Evolutionary conservation across 1,140 invertebrate genomes (phyloP).

Genomic region (Drosophila pandora): DNA sequence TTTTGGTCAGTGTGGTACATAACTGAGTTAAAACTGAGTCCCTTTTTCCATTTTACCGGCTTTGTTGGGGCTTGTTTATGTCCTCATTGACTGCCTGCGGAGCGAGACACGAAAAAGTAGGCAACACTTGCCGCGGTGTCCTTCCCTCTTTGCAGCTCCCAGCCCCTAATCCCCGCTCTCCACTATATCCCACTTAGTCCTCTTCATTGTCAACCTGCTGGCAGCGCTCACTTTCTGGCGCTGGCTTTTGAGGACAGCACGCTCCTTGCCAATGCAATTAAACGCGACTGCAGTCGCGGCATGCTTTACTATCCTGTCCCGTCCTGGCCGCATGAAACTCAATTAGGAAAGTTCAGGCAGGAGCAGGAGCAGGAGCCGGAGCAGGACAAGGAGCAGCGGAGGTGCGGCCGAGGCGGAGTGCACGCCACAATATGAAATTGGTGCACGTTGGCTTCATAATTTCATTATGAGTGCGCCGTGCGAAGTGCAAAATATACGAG

Average conservation of each 20-base stretch:
- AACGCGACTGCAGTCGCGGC: slow-evolving; percentile 56
- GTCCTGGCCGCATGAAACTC: slow-evolving; percentile 61
- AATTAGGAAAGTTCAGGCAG: slow-evolving; percentile 67
- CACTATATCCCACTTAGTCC: slow-evolving; percentile 1
- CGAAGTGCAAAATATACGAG: slow-evolving; percentile 63
- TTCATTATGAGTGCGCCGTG: slow-evolving; percentile 68
- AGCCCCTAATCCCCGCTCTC: neutral
- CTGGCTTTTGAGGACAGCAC: slow-evolving; percentile 49
- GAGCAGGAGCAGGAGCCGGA: neutral
- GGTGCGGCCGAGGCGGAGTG: neutral
- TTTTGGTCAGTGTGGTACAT: slow-evolving; percentile 7
- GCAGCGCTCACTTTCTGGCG: slow-evolving; percentile 24
- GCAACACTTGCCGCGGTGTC: slow-evolving; percentile 37
- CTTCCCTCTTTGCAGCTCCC: slow-evolving; percentile 2
- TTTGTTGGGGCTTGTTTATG: slow-evolving; percentile 31
- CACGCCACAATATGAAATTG: slow-evolving; percentile 69
- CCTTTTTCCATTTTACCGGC: slow-evolving; percentile 8
- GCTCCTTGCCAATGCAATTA: slow-evolving; percentile 73
- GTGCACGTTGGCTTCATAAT: slow-evolving; percentile 77
- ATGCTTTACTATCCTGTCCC: slow-evolving; percentile 39
- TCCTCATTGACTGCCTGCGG: slow-evolving; percentile 32
- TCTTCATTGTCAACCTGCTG: slow-evolving; percentile 39
- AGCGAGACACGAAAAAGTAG: slow-evolving; percentile 27
- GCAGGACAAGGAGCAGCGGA: neutral
- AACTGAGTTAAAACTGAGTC: slow-evolving; percentile 13